phyloP scores from a whole-genome alignment of 1,140 invertebrate species.

The Trinorchestia longiramus region DNA sequence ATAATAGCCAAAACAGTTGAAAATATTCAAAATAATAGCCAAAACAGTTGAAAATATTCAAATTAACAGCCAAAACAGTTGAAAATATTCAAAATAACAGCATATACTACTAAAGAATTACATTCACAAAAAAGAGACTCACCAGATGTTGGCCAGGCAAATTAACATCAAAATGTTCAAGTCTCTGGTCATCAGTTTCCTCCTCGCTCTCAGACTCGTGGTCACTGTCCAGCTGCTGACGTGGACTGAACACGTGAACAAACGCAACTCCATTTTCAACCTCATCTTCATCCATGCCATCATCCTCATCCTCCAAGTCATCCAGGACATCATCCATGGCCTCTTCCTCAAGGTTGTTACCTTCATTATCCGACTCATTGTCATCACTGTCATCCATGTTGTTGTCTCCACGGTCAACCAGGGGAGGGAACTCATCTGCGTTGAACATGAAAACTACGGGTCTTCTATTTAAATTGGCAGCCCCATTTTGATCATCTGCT shows the following conservation, averaged over 20 bases:
- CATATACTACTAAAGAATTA: too few species aligned
- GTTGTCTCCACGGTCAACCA: background rate
- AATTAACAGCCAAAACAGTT: too few species aligned
- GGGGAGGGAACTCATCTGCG: background rate
- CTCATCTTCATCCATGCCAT: background rate
- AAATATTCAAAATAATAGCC: too few species aligned
- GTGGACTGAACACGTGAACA: conserved; percentile 27
- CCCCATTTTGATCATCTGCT: background rate
- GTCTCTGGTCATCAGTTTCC: background rate
- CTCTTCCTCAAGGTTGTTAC: background rate
- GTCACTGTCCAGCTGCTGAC: conserved; percentile 43
- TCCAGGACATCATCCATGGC: conserved; percentile 3
- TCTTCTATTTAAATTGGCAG: background rate
- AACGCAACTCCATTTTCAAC: background rate
- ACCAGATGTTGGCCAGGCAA: conserved; percentile 40
- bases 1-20: too few species aligned
- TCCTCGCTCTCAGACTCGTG: background rate
- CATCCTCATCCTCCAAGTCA: background rate
- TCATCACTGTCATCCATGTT: background rate
- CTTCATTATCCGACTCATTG: background rate
- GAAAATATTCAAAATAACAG: too few species aligned
- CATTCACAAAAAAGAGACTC: too few species aligned
- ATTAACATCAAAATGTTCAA: conserved; percentile 23
- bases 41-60: too few species aligned
- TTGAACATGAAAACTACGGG: background rate